Conservation (phyloP, 2,888 invertebrate species). For the Perizoma flavofasciatum region DNA sequence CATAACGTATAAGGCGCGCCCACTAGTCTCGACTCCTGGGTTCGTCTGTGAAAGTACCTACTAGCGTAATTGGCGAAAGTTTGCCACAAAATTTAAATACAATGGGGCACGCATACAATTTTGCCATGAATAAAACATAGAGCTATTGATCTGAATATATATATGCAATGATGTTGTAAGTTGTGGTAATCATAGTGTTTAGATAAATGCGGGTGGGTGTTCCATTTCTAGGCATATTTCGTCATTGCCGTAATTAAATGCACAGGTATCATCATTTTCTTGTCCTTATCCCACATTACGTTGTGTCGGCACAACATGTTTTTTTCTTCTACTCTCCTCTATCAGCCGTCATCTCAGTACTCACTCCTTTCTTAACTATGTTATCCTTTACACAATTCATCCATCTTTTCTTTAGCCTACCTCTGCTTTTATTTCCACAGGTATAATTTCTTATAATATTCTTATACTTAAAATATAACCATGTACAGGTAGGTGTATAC, state of each 20-base stretch:
- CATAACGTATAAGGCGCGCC: slow-evolving; percentile 43
- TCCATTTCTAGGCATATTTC: slow-evolving; percentile 5
- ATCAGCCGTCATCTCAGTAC: too few species aligned
- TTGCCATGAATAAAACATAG: slow-evolving; percentile 74
- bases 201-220: slow-evolving; percentile 14
- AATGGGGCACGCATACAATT: slow-evolving; percentile 65
- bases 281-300: too few species aligned
- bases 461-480: too few species aligned
- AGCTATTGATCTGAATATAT: slow-evolving; percentile 53
- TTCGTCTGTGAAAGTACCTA: slow-evolving; percentile 61
- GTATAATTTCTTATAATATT: too few species aligned
- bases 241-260: neutral
- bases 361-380: too few species aligned
- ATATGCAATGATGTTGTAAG: slow-evolving; percentile 63
- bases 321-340: too few species aligned
- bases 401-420: too few species aligned
- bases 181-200: slow-evolving; percentile 52
- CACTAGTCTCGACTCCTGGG: slow-evolving; percentile 54
- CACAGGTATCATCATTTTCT: too few species aligned
- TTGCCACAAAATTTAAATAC: slow-evolving; percentile 73
- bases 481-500: too few species aligned
- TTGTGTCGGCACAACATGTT: too few species aligned
- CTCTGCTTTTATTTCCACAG: too few species aligned
- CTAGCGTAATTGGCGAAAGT: slow-evolving; percentile 78
- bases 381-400: too few species aligned